Percentiles rank a stretch among this genome's conserved stretches.
These are phyloP conservation scores for Rhynchonycteris naso DNA, from an alignment of 2,797 vertebrate genomes.

Conservation along the genomic window DNA sequence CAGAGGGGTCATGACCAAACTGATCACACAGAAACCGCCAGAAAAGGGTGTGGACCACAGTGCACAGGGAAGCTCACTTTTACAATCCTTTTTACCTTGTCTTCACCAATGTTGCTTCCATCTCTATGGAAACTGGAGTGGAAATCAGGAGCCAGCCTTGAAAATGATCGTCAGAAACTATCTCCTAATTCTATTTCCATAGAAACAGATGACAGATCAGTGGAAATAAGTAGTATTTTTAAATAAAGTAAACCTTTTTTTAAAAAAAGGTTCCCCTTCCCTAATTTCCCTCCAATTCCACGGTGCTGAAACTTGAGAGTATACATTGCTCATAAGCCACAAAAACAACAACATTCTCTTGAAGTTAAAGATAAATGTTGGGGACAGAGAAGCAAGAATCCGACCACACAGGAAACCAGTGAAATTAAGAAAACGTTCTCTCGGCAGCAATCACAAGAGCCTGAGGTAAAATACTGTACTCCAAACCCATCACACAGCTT, in stretches of 20 bases:
- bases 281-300: constrained; percentile 56
- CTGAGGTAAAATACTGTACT: neutral
- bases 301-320: constrained; percentile 40
- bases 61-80: neutral
- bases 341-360: constrained; percentile 41
- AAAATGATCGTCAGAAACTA: constrained; percentile 70
- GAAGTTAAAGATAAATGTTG: constrained; percentile 52
- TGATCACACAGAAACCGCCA: neutral
- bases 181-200: constrained; percentile 84
- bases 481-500: neutral
- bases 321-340: neutral
- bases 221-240: constrained; percentile 78
- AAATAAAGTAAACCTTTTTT: constrained; percentile 74
- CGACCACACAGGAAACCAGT: neutral
- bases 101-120: constrained; percentile 54
- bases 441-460: neutral
- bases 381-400: constrained; percentile 20
- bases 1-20: neutral
- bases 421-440: neutral
- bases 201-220: constrained; percentile 78
- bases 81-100: constrained; percentile 16
- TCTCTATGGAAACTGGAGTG: constrained; percentile 80
- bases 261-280: constrained; percentile 35
- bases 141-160: constrained; percentile 66
- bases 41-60: neutral